These are phyloP conservation scores for Andrena fulva DNA, from an alignment of 2,888 invertebrate genomes.

Conservation along the genomic window DNA sequence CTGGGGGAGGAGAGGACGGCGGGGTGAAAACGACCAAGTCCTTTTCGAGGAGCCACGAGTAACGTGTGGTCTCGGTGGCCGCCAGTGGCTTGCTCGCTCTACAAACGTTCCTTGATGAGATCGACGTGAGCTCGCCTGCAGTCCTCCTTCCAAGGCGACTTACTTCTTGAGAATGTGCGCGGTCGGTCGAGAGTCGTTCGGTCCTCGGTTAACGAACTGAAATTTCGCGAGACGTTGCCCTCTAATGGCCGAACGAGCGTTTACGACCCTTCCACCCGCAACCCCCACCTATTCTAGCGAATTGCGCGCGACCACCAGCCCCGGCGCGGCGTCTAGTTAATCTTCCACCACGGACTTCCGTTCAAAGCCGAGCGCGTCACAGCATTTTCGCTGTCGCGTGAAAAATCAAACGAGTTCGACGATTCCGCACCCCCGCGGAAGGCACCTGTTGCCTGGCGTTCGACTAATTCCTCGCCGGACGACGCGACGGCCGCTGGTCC, in stretches of 20 bases:
- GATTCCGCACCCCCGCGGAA: not conserved
- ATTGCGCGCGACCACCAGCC: constrained; percentile 13
- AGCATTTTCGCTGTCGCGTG: not conserved
- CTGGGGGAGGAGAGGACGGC: not conserved
- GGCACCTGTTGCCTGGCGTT: constrained; percentile 60
- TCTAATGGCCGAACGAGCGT: constrained; percentile 43
- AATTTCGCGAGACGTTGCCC: constrained; percentile 57
- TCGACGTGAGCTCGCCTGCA: constrained; percentile 49
- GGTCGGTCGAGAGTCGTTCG: constrained; percentile 48
- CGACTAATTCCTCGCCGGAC: constrained; percentile 15
- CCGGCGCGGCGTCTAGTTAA: not conserved
- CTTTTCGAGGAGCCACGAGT: constrained; percentile 58
- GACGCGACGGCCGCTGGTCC: not conserved
- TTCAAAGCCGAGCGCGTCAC: not conserved
- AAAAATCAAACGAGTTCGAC: constrained; percentile 7
- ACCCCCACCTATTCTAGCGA: constrained; percentile 12
- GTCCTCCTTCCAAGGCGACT: constrained; percentile 4
- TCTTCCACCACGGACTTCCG: not conserved
- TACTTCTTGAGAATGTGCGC: constrained; percentile 51
- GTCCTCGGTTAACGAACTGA: constrained; percentile 58
- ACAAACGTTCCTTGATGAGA: constrained; percentile 67
- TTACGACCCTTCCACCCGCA: not conserved
- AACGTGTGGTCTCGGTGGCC: constrained; percentile 65
- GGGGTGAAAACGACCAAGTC: constrained; percentile 56
- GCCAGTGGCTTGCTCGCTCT: constrained; percentile 59